These are phyloP conservation scores for Aleiodes sp. DNA, from an alignment of 1,140 invertebrate genomes.

Conservation along the genomic window DNA sequence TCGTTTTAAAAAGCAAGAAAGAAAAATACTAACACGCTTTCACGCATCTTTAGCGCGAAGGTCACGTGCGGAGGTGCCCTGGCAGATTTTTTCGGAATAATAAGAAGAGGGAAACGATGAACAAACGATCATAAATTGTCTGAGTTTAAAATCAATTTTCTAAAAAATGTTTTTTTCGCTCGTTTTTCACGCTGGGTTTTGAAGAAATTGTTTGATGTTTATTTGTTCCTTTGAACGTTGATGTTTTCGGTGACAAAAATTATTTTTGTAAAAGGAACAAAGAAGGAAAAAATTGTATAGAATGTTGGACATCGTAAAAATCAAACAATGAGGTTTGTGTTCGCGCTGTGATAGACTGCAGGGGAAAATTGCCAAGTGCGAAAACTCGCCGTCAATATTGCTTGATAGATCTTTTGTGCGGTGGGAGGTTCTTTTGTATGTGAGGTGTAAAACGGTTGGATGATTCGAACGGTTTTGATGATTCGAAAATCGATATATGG, in stretches of 20 bases:
- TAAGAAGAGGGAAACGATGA: background rate
- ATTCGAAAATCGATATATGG: too few relatives aligned
- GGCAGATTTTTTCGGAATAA: conserved; percentile 23
- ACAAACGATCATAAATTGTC: conserved; percentile 32
- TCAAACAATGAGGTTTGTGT: too few relatives aligned
- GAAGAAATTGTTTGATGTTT: background rate
- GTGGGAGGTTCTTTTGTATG: too few relatives aligned
- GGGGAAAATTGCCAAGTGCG: too few relatives aligned
- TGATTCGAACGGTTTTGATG: too few relatives aligned
- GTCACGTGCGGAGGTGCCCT: conserved; percentile 14
- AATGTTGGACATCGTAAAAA: too few relatives aligned
- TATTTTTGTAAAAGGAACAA: background rate
- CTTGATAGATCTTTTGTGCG: too few relatives aligned
- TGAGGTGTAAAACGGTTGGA: too few relatives aligned
- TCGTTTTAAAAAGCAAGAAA: conserved; percentile 1
- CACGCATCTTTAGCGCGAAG: conserved; percentile 19
- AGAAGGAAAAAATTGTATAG: too few relatives aligned
- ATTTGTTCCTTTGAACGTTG: background rate
- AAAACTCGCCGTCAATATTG: too few relatives aligned
- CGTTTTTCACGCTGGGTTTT: conserved; percentile 9
- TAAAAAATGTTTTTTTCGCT: conserved; percentile 12
- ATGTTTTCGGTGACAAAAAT: background rate
- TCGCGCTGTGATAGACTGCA: too few relatives aligned
- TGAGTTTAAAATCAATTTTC: conserved; percentile 21
- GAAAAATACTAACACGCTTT: background rate